Evolutionary conservation across 2,797 vertebrate species (phyloP), one percentile per base, ranked within the genome.

Genomic region (Bradypus variegatus): DNA sequence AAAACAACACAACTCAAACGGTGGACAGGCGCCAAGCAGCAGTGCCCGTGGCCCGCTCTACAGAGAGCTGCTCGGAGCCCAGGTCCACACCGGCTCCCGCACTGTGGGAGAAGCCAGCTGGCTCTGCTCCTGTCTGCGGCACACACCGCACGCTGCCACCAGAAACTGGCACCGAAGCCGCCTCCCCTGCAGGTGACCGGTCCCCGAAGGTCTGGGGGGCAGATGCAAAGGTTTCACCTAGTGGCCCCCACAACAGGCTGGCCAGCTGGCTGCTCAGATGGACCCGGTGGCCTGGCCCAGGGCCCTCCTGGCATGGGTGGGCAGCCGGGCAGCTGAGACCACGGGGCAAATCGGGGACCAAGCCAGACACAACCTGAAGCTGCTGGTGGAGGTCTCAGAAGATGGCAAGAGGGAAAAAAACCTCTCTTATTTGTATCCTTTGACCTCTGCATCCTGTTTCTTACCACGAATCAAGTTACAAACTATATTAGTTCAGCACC

Each of bases 61-160:
- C 3, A 0, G 4, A 2, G 5, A 3, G 60, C 38, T 1, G 33
- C 36, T 18, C 27, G 23, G 83, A 60, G 27, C 65, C 48, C 73
- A 27, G 48, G 3, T 10, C 38, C 55, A 48, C 25, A 45, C 36
- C 36, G 2, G 1, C 4, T 0, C 73, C 21, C 9, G 50, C 16
- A 53, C 70, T 1, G 25, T 0, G 2, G 41, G 60, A 18, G 2
- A 3, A 2, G 19, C 11, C n/a, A 2, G 21, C 13, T 0, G 1
- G 13, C 85, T 9, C 21, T 14, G 25, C 69, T 31, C 58, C 3
- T n/a, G 18, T 80, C n/a, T 0, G 3, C 25, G 25, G 69, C 31
- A 50, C 19, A 6, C 19, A 5, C 19, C 2, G 1, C n/a, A 21
- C 0, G 5, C 13, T 10, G 21, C 38, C 38, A 11, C 4, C 1